Percentiles rank a stretch among this genome's conserved stretches.
Evolutionary conservation across 2,797 vertebrate genomes (phyloP).

Genomic region (Pipistrellus pygmaeus): DNA sequence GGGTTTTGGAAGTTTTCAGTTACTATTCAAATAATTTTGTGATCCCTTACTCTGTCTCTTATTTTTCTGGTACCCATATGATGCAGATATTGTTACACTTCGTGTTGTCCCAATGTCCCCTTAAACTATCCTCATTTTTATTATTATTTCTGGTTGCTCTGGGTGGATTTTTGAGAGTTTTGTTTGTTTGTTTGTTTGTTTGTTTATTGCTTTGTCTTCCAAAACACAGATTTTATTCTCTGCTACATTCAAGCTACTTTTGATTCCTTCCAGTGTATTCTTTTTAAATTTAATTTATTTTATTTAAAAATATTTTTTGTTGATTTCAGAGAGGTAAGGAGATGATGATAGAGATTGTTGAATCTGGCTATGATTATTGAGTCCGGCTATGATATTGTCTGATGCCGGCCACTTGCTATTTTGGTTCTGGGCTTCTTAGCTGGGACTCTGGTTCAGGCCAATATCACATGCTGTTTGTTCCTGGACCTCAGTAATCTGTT

Average conservation of each 20-base stretch:
- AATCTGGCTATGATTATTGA: background rate
- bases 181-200: background rate
- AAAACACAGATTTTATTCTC: background rate
- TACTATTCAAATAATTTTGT: background rate
- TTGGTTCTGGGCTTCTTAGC: background rate
- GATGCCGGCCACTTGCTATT: background rate
- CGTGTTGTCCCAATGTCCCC: background rate
- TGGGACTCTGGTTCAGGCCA: background rate
- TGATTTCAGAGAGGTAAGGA: no score
- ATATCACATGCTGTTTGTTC: background rate
- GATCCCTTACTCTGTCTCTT: background rate
- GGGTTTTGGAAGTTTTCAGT: background rate
- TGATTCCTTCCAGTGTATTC: background rate
- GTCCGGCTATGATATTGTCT: background rate
- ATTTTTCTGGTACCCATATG: background rate
- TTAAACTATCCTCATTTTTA: background rate
- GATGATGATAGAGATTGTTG: no score
- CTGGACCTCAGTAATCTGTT: background rate
- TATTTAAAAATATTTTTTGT: no score
- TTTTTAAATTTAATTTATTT: background rate
- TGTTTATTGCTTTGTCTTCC: background rate
- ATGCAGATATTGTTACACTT: background rate
- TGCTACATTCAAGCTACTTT: background rate
- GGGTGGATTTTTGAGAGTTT: background rate
- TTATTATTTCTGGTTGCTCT: background rate